A percentile compares a stretch with the other conserved stretches of the same genome.
phyloP scores from a whole-genome alignment of 2,797 vertebrate genomes.

The Periparus ater region DNA sequence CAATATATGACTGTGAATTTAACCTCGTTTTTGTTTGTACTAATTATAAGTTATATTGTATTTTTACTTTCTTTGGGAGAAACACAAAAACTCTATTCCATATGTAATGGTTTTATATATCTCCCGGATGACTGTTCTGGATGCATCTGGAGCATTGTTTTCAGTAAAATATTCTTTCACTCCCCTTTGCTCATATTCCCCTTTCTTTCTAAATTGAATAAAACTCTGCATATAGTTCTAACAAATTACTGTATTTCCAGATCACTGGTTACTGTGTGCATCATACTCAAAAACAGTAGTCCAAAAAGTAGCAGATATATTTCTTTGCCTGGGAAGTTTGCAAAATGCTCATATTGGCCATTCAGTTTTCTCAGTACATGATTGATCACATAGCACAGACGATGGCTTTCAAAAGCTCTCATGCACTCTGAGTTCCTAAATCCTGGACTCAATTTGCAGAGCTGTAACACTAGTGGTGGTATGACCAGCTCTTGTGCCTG shows the following conservation, averaged over 20 bases:
- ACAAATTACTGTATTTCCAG: constrained; percentile 5
- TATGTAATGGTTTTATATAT: background rate
- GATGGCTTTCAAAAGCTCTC: background rate
- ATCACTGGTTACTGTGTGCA: background rate
- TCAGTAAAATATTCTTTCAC: constrained; percentile 11
- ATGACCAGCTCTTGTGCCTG: background rate
- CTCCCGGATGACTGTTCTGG: constrained; percentile 11
- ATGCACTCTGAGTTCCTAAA: background rate
- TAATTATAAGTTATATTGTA: constrained; percentile 42
- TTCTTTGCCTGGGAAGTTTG: background rate
- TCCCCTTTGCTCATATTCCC: background rate
- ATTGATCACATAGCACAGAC: background rate
- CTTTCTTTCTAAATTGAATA: constrained; percentile 27
- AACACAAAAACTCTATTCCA: background rate
- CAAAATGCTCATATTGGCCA: background rate
- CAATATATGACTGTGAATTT: constrained; percentile 35
- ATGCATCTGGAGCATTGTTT: constrained; percentile 47
- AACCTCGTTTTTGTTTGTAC: constrained; percentile 23
- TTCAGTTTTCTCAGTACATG: background rate
- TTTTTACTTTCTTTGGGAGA: constrained; percentile 50
- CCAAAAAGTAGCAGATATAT: background rate
- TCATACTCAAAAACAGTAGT: background rate
- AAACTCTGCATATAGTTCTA: background rate
- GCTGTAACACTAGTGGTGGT: background rate
- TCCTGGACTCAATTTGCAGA: background rate